These are phyloP conservation scores for Platyura marginata DNA, from an alignment of 1,140 invertebrate species.

Conservation along the genomic window DNA sequence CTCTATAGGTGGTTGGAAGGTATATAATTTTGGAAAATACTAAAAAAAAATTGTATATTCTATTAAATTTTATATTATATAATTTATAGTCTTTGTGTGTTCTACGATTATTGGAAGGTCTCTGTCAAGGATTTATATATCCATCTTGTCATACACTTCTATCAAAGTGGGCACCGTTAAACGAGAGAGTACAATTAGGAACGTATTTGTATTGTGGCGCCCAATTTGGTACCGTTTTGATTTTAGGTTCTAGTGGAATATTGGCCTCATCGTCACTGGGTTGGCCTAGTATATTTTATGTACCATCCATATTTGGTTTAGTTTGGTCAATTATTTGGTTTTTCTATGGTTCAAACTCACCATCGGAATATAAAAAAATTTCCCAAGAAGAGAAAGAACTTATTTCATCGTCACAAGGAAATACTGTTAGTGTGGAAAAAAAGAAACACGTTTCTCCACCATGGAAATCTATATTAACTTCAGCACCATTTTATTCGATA, in stretches of 20 bases:
- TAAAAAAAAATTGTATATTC: not conserved
- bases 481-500: conserved; percentile 65
- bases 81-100: conserved; percentile 17
- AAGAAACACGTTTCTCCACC: conserved; percentile 23
- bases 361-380: conserved; percentile 34
- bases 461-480: conserved; percentile 56
- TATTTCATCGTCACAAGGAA: conserved; percentile 22
- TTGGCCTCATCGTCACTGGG: conserved; percentile 44
- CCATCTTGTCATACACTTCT: conserved; percentile 63
- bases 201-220: conserved; percentile 42
- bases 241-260: conserved; percentile 26
- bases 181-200: conserved; percentile 34
- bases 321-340: conserved; percentile 42
- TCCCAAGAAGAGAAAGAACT: conserved; percentile 37
- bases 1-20: conserved; percentile 34
- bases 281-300: conserved; percentile 65
- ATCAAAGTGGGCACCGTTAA: conserved; percentile 52
- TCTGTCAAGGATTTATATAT: conserved; percentile 62
- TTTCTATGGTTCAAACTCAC: conserved; percentile 42
- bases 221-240: conserved; percentile 35
- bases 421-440: not conserved
- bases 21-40: too few species aligned
- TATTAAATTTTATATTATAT: not conserved
- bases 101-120: conserved; percentile 51
- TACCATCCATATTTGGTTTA: conserved; percentile 44